Evolutionary conservation across 1,140 invertebrate species (phyloP), one percentile per base, ranked within the genome.

Genomic region (Calephelis nemesis): DNA sequence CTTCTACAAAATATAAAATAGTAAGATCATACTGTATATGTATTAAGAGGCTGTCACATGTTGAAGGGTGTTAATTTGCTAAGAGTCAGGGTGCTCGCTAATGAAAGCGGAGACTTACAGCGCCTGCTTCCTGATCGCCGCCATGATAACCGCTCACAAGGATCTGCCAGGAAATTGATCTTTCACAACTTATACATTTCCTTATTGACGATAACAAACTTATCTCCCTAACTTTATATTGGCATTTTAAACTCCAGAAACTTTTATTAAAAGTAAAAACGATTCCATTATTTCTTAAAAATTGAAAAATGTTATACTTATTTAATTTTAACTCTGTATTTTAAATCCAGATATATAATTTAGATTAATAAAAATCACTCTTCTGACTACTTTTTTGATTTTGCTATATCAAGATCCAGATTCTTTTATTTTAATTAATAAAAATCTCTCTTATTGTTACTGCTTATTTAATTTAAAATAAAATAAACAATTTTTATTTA

Each of bases 11-110:
- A 45, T 45, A 45, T 5, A 45, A 45, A 9, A 45, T 7, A 45
- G 3, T 4, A 9, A 7, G 42, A 7, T 45, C 42, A 45, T 54
- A 19, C 0, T 30, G 19, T 54, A 54, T 54, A 54, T 63, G 42
- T 63, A 63, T 63, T 47, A 42, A 50, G 66, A 49, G 19, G 39
- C 64, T 64, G 69, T 71, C 66, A 68, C 30, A 40, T 13, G 54
- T 58, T 71, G 72, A 78, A 86, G 87, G 84, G 87, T 83, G 88
- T 88, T 91, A 91, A 91, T 91, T 91, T 85, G 86, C 83, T 85
- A 87, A 91, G 83, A 81, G 80, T 78, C 77, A 58, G 52, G 52
- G 52, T 30, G 52, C 52, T 15, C 52, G 81, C 82, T 91, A 91
- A 91, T 91, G 88, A 91, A 89, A 90, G 83, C 80, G 70, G 72